A percentile compares a stretch with the other conserved stretches of the same genome.
These are phyloP conservation scores for Oreocharis arfaki DNA, from an alignment of 2,113 vertebrate genomes.

Conservation along the genomic window DNA sequence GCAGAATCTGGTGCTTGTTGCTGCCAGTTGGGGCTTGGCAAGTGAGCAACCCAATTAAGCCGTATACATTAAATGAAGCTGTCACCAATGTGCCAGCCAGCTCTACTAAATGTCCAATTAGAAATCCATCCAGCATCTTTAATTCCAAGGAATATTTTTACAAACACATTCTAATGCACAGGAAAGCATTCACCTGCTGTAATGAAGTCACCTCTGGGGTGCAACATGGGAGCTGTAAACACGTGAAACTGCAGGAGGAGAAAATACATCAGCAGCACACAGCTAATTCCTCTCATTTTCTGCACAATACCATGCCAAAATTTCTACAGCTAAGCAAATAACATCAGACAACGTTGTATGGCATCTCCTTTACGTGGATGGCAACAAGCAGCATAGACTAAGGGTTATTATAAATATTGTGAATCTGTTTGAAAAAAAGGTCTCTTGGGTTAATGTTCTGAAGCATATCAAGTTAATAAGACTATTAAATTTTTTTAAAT, in stretches of 20 bases:
- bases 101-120: neutral
- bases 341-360: neutral
- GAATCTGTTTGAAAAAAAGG: neutral
- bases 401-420: slow-evolving; percentile 6
- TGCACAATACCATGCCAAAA: neutral
- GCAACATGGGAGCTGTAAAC: neutral
- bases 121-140: neutral
- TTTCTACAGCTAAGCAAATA: neutral
- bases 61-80: neutral
- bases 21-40: neutral
- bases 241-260: neutral
- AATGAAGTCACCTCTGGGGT: neutral
- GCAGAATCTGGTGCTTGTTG: neutral
- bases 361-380: neutral
- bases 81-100: neutral
- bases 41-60: neutral
- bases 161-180: neutral
- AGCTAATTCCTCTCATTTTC: slow-evolving; percentile 7
- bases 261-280: neutral
- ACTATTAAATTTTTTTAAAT: neutral
- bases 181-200: neutral
- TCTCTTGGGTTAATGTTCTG: neutral
- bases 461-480: neutral
- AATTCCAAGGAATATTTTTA: neutral
- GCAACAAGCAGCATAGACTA: neutral